These are phyloP conservation scores for Drosophila tanythrix DNA, from an alignment of 2,888 invertebrate genomes.

Conservation along the genomic window DNA sequence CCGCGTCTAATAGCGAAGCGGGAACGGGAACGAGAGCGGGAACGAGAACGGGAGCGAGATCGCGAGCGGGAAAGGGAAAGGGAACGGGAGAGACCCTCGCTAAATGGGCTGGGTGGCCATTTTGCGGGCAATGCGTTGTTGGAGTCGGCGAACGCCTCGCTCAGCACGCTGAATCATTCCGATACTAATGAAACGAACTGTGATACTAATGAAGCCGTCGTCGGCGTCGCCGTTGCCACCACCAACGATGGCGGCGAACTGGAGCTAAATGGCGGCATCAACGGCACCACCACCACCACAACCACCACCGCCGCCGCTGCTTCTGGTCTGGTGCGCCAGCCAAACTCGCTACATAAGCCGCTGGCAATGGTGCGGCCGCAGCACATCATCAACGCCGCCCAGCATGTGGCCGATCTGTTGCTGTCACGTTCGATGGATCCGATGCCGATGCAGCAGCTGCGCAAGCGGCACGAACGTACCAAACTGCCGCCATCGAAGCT, in stretches of 20 bases:
- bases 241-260: constrained; percentile 63
- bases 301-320: constrained; percentile 23
- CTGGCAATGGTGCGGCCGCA: constrained; percentile 85
- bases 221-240: constrained; percentile 2
- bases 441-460: constrained; percentile 85
- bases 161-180: constrained; percentile 85
- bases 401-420: constrained; percentile 58
- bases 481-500: constrained; percentile 82
- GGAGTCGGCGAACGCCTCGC: constrained; percentile 79
- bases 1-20: constrained; percentile 84
- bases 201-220: constrained; percentile 77
- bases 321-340: constrained; percentile 65
- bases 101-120: constrained; percentile 85
- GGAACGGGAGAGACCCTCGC: constrained; percentile 85
- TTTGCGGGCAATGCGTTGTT: constrained; percentile 67
- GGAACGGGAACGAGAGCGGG: constrained; percentile 75
- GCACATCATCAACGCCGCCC: constrained; percentile 86
- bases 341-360: constrained; percentile 81
- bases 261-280: constrained; percentile 50
- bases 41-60: constrained; percentile 71
- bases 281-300: constrained; percentile 7
- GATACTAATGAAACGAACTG: constrained; percentile 84
- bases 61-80: constrained; percentile 83
- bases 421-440: constrained; percentile 89
- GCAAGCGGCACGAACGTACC: constrained; percentile 75